Evolutionary conservation across 1,140 invertebrate genomes (phyloP).

Genomic region (Bombus pascuorum): DNA sequence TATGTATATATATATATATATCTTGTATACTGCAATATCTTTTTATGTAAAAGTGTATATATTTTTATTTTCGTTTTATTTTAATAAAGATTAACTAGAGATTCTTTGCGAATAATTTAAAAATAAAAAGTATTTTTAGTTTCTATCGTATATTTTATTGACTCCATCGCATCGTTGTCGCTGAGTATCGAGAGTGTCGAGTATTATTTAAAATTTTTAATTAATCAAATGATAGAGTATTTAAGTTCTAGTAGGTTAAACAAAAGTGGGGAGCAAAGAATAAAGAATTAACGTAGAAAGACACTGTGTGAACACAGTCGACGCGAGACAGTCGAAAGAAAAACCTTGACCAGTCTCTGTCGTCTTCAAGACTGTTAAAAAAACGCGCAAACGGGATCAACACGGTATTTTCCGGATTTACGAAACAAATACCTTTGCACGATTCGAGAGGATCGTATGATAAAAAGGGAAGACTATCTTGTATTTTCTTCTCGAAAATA

Average conservation of each 20-base stretch:
- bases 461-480: neutral
- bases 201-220: neutral
- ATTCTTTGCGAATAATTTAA: neutral
- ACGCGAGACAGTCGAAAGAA: constrained; percentile 3
- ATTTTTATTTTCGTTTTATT: neutral
- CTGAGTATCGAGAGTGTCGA: neutral
- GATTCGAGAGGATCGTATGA: neutral
- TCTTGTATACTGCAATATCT: neutral
- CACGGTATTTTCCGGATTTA: constrained; percentile 57
- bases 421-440: neutral
- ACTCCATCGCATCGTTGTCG: neutral
- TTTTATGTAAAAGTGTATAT: neutral
- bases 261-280: neutral
- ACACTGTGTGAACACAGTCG: neutral
- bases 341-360: constrained; percentile 19
- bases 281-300: neutral
- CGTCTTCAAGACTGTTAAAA: constrained; percentile 17
- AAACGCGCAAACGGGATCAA: constrained; percentile 73
- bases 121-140: neutral
- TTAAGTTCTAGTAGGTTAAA: constrained; percentile 7
- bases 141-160: neutral
- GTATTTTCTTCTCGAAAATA: constrained; percentile 5
- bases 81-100: neutral
- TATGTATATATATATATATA: neutral
- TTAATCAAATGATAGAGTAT: neutral